Evolutionary conservation across 2,888 invertebrate species (phyloP).

Genomic region (Meiosimyza decipiens): DNA sequence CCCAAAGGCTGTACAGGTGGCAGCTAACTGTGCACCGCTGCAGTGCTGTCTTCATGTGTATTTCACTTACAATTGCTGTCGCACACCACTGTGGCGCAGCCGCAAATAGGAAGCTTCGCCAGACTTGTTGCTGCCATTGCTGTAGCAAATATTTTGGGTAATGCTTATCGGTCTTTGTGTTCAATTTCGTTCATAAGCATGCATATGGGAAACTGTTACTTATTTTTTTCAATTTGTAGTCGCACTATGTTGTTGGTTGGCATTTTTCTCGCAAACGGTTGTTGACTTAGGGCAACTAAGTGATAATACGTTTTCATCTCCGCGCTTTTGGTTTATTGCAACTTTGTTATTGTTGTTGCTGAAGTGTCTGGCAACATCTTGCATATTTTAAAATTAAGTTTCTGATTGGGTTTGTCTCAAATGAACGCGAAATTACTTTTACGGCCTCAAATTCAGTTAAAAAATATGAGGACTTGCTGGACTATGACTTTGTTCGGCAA

Average conservation of each 20-base stretch:
- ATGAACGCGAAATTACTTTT: too few relatives aligned
- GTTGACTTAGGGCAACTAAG: neutral
- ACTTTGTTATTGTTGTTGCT: neutral
- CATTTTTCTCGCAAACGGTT: neutral
- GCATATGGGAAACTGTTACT: neutral
- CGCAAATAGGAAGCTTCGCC: slow-evolving; percentile 39
- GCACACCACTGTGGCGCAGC: slow-evolving; percentile 5
- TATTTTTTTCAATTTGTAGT: neutral
- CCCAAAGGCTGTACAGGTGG: slow-evolving; percentile 1
- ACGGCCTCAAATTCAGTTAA: too few relatives aligned
- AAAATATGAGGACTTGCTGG: too few relatives aligned
- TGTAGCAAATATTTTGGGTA: neutral
- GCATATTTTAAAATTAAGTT: too few relatives aligned
- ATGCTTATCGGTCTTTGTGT: neutral
- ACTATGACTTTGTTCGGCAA: too few relatives aligned
- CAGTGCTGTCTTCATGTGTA: neutral
- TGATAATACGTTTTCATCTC: neutral
- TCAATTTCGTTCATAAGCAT: neutral
- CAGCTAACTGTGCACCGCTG: neutral
- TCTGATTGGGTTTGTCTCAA: too few relatives aligned
- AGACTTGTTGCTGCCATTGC: slow-evolving; percentile 42
- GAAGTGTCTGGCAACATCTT: too few relatives aligned
- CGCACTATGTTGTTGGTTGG: neutral
- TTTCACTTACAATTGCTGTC: neutral
- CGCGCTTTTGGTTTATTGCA: neutral